These are phyloP conservation scores for Zoanthus solanderi DNA, from an alignment of 92 coral and sea anemone species.

Conservation along the genomic window DNA sequence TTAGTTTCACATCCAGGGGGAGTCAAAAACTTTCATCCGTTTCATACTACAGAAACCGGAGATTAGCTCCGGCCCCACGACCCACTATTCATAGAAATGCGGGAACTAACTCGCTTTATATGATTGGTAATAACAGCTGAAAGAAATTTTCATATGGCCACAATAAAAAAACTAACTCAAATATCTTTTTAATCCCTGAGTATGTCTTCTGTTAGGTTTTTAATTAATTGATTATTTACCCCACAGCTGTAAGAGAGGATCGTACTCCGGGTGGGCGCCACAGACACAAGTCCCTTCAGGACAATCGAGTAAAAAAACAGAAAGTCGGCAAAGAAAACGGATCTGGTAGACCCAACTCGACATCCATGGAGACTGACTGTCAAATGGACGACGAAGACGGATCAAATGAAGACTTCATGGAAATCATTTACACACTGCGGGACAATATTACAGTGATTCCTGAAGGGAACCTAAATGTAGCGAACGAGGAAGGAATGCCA, in stretches of 20 bases:
- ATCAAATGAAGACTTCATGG: slow-evolving; percentile 70
- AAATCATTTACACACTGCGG: slow-evolving; percentile 66
- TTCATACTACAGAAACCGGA: no score
- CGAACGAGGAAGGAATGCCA: slow-evolving; percentile 24
- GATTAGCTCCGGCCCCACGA: no score
- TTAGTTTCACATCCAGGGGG: no score
- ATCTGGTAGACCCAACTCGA: slow-evolving; percentile 14
- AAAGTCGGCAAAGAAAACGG: slow-evolving; percentile 57
- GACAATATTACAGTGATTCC: slow-evolving; percentile 65
- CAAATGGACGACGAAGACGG: slow-evolving; percentile 49
- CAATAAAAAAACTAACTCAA: no score
- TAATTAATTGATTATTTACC: no score
- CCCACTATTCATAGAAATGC: no score
- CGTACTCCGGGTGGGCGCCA: slow-evolving; percentile 98
- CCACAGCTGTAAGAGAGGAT: slow-evolving; percentile 92
- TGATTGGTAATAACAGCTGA: no score
- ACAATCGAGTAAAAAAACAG: slow-evolving; percentile 81
- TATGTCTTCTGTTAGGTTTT: no score
- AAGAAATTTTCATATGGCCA: no score
- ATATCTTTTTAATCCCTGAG: no score
- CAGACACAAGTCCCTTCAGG: slow-evolving; percentile 92
- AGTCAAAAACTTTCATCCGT: no score
- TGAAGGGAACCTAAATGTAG: slow-evolving; percentile 25
- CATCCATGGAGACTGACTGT: slow-evolving; percentile 31
- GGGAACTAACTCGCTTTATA: no score